phyloP scores from a whole-genome alignment of 2,113 vertebrate species.

The Setophaga kirtlandii region DNA sequence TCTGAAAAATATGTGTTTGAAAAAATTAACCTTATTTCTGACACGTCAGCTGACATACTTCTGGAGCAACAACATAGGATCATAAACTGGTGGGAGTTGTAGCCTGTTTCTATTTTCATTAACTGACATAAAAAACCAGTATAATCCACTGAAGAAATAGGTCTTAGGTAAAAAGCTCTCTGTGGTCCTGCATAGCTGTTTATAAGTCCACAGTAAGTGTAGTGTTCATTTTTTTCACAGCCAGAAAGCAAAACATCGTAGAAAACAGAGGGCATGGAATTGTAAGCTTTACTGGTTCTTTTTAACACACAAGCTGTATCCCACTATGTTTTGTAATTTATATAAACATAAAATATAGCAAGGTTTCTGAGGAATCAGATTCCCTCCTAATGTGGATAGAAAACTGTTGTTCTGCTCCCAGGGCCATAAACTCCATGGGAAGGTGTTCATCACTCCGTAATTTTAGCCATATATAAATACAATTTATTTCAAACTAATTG shows the following conservation, averaged over 20 bases:
- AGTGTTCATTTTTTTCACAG: neutral
- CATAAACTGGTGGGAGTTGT: neutral
- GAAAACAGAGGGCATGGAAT: neutral
- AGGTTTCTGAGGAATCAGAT: neutral
- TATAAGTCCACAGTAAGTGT: neutral
- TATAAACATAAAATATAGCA: neutral
- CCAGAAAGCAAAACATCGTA: neutral
- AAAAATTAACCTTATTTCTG: neutral
- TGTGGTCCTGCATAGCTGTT: neutral
- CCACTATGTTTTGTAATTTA: neutral
- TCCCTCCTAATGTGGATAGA: neutral
- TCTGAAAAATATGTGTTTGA: neutral
- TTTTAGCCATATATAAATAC: neutral
- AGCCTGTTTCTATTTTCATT: neutral
- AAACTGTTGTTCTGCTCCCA: neutral
- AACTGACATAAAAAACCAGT: neutral
- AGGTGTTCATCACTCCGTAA: neutral
- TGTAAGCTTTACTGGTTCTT: neutral
- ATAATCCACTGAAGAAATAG: neutral
- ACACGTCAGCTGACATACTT: neutral
- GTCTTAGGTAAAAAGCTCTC: neutral
- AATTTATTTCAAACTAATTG: neutral
- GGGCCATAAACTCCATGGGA: neutral
- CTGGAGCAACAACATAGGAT: neutral
- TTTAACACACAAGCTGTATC: neutral